Percentiles rank a stretch among this genome's conserved stretches.
These are phyloP conservation scores for Heteractis magnifica DNA, from an alignment of 92 coral and sea anemone species.

Conservation along the genomic window DNA sequence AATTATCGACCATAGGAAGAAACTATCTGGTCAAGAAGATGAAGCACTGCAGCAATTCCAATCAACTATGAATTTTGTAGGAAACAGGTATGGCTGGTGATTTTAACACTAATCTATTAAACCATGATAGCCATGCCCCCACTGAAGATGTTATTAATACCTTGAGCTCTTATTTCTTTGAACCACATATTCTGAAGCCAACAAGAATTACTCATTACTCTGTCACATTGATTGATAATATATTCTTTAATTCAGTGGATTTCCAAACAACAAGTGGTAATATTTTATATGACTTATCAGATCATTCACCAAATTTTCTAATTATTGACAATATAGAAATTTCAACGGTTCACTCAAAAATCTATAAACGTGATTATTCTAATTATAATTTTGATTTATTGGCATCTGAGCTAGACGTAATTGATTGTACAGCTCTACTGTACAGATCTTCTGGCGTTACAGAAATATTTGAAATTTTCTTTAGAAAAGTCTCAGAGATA, in stretches of 20 bases:
- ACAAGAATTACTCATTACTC: conserved; percentile 48
- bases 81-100: conserved; percentile 39
- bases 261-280: conserved; percentile 59
- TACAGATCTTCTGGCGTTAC: no score
- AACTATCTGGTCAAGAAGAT: background rate
- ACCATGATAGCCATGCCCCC: conserved; percentile 37
- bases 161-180: conserved; percentile 35
- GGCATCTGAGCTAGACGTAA: no score
- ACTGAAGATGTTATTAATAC: conserved; percentile 58
- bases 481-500: conserved; percentile 8
- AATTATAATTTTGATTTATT: no score
- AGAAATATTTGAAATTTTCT: background rate
- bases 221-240: conserved; percentile 55
- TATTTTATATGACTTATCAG: conserved; percentile 47
- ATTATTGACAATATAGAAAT: conserved; percentile 58
- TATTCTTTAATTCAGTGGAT: conserved; percentile 49
- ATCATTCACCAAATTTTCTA: conserved; percentile 62
- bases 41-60: background rate
- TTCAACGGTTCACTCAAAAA: conserved; percentile 44
- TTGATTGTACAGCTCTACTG: conserved; percentile 22
- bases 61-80: background rate
- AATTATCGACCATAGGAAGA: background rate
- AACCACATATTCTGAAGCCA: conserved; percentile 57
- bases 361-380: conserved; percentile 49
- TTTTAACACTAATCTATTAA: conserved; percentile 53